phyloP scores from a whole-genome alignment of 2,797 vertebrate genomes.

The Chiroxiphia lanceolata region DNA sequence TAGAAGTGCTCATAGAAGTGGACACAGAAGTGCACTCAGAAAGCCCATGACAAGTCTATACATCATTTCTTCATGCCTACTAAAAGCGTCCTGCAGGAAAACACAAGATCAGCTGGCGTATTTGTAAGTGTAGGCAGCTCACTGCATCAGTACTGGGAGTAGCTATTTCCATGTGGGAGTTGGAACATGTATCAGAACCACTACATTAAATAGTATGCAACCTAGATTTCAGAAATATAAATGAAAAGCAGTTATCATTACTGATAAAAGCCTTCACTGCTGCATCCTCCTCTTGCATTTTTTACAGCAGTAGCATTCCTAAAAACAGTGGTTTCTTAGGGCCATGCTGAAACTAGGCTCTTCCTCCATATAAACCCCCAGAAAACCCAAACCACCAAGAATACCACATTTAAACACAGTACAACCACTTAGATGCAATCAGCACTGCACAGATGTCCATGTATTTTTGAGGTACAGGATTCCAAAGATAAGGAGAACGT shows the following conservation, averaged over 20 bases:
- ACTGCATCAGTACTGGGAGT: not conserved
- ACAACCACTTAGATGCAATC: not conserved
- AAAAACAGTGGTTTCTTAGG: not conserved
- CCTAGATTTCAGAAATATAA: constrained; percentile 12
- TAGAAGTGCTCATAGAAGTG: too few species aligned
- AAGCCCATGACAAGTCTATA: not conserved
- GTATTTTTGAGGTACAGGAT: not conserved
- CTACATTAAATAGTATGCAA: not conserved
- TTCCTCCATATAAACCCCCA: not conserved
- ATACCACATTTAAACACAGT: not conserved
- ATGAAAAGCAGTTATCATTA: not conserved
- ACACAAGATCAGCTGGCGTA: not conserved
- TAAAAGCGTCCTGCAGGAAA: constrained; percentile 1
- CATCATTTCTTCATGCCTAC: not conserved
- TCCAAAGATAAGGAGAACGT: not conserved
- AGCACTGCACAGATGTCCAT: not conserved
- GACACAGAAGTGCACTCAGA: not conserved
- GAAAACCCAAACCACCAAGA: not conserved
- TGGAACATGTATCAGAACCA: not conserved
- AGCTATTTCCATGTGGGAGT: not conserved
- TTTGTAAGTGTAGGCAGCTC: constrained; percentile 4
- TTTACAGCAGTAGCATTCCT: not conserved
- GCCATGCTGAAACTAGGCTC: not conserved
- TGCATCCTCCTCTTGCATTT: not conserved
- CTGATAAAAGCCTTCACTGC: not conserved